phyloP scores from a whole-genome alignment of 2,888 invertebrate genomes.

The Luperina nickerlii region DNA sequence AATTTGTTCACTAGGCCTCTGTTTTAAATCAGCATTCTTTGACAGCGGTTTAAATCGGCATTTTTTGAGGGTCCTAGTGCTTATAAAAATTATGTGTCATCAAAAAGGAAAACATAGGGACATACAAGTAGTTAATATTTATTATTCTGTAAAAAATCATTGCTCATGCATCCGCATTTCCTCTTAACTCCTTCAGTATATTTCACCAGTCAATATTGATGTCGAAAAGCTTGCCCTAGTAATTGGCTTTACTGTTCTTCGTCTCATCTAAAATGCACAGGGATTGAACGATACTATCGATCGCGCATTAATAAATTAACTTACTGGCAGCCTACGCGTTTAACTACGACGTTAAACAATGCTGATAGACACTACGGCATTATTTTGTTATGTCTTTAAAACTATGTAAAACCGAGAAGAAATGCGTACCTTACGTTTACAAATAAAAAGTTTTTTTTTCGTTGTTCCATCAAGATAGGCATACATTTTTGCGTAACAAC shows the following conservation, averaged over 20 bases:
- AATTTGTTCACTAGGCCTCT: too few relatives aligned
- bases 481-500: constrained; percentile 48
- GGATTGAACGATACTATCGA: constrained; percentile 40
- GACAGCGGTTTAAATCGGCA: too few relatives aligned
- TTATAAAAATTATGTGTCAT: too few relatives aligned
- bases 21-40: too few relatives aligned
- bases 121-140: too few relatives aligned
- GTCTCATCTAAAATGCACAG: constrained; percentile 53
- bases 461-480: constrained; percentile 38
- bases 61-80: too few relatives aligned
- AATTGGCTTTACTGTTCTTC: constrained; percentile 17
- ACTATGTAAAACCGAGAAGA: constrained; percentile 28
- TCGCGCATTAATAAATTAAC: constrained; percentile 51
- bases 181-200: constrained; percentile 1
- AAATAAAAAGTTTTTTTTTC: constrained; percentile 42
- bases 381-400: constrained; percentile 35
- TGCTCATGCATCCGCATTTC: too few relatives aligned
- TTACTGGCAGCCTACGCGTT: constrained; percentile 22
- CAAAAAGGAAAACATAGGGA: too few relatives aligned
- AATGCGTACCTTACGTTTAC: constrained; percentile 12
- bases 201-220: constrained; percentile 34
- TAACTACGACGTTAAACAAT: constrained; percentile 24
- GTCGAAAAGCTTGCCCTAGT: constrained; percentile 6
- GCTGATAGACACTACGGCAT: constrained; percentile 14
- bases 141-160: too few relatives aligned